Evolutionary conservation across 2,888 invertebrate genomes (phyloP).

Genomic region (Drosophila austrosaltans): DNA sequence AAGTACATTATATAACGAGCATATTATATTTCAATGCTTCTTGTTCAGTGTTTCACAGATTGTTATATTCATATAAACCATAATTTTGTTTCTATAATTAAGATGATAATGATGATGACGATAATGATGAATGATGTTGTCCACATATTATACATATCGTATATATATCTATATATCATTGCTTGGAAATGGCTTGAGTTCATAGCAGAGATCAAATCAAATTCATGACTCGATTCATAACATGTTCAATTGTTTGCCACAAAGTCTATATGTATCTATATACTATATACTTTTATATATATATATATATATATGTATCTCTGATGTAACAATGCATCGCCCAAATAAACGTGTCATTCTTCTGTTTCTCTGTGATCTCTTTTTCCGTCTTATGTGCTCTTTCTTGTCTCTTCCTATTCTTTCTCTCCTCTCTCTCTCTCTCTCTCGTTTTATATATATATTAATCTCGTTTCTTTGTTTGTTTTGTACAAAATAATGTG

Average conservation of each 20-base stretch:
- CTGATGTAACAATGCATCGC: conserved; percentile 16
- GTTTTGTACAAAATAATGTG: conserved; percentile 48
- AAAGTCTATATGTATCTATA: conserved; percentile 18
- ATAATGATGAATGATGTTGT: conserved; percentile 24
- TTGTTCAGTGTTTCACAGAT: conserved; percentile 39
- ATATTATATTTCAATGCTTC: conserved; percentile 27
- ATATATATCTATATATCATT: conserved; percentile 1
- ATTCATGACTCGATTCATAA: conserved; percentile 36
- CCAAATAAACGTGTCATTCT: conserved; percentile 61
- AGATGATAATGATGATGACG: background rate
- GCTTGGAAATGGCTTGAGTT: conserved; percentile 49
- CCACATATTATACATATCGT: conserved; percentile 31
- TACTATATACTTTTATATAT: conserved; percentile 27
- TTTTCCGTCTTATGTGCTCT: conserved; percentile 79
- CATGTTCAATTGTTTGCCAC: conserved; percentile 27
- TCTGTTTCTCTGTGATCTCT: conserved; percentile 71
- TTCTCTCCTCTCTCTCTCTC: conserved; percentile 43
- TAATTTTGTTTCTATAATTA: background rate
- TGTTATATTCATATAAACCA: conserved; percentile 15
- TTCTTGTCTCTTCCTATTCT: conserved; percentile 59
- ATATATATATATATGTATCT: conserved; percentile 36
- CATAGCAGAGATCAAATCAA: conserved; percentile 29
- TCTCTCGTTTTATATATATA: conserved; percentile 22
- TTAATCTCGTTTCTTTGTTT: conserved; percentile 41
- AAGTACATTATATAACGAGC: background rate